Conservation (phyloP, 2,888 invertebrate species). For the Ormyrus thymus region DNA sequence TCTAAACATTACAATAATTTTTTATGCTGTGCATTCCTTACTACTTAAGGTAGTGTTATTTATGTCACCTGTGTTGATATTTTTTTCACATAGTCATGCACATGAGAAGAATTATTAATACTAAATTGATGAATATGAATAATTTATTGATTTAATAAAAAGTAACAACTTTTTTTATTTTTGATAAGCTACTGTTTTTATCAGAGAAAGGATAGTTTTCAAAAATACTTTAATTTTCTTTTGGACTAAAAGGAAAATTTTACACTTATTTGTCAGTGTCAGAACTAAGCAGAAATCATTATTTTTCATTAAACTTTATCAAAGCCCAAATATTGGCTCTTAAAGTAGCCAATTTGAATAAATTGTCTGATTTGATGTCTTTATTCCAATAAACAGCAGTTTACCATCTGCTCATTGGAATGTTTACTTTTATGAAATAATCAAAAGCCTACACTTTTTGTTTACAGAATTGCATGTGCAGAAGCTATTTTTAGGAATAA, state of each 20-base stretch:
- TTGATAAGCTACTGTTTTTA: no score
- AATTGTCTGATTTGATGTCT: slow-evolving; percentile 1
- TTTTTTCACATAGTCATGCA: neutral
- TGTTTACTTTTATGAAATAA: neutral
- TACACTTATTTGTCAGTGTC: no score
- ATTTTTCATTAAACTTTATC: no score
- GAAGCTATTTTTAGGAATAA: neutral
- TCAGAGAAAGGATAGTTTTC: no score
- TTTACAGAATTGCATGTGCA: slow-evolving; percentile 3
- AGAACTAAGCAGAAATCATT: no score
- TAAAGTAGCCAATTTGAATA: neutral
- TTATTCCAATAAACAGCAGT: slow-evolving; percentile 3
- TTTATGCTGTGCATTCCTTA: neutral
- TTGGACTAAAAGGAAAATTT: no score
- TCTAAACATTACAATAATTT: neutral
- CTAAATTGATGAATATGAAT: slow-evolving; percentile 5
- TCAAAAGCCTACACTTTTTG: neutral
- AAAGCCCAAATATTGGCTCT: neutral
- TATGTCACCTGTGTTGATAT: neutral
- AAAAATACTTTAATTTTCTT: no score
- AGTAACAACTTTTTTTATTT: no score
- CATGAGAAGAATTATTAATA: neutral
- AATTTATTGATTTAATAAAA: slow-evolving; percentile 30
- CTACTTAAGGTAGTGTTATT: neutral
- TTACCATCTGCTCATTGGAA: neutral